Percentiles rank a stretch among this genome's conserved stretches.
Conservation (phyloP, 1,140 invertebrate species). For the Ostrea edulis region DNA sequence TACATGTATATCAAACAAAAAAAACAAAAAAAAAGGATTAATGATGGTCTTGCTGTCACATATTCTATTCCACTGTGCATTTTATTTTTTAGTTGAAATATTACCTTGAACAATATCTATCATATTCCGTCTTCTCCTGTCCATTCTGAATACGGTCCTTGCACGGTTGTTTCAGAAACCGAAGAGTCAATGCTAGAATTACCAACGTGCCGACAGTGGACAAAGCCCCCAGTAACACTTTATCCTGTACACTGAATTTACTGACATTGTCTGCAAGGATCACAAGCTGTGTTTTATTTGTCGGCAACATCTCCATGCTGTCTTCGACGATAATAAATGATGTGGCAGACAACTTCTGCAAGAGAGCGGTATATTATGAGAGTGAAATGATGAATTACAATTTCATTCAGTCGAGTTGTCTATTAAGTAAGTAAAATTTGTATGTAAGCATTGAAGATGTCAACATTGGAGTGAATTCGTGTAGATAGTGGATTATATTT, state of each 20-base stretch:
- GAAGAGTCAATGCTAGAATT: not conserved
- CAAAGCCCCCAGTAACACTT: not conserved
- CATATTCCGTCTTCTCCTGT: not conserved
- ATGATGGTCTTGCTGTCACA: too few relatives aligned
- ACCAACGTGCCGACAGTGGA: not conserved
- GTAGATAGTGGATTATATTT: too few relatives aligned
- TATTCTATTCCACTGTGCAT: not conserved
- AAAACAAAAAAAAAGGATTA: too few relatives aligned
- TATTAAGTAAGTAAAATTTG: too few relatives aligned
- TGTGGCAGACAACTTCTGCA: not conserved
- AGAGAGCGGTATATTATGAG: not conserved
- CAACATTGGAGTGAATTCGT: too few relatives aligned
- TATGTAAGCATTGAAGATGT: too few relatives aligned
- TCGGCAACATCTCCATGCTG: not conserved
- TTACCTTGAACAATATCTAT: constrained; percentile 16
- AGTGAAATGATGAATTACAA: too few relatives aligned
- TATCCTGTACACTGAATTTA: not conserved
- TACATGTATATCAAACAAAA: too few relatives aligned
- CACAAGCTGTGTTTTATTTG: not conserved
- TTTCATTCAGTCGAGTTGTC: too few relatives aligned
- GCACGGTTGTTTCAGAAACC: constrained; percentile 19
- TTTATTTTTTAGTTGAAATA: not conserved
- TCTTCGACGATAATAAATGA: not conserved
- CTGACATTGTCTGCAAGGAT: not conserved
- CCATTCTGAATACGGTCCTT: not conserved